These are phyloP conservation scores for Monopterus albus DNA, from an alignment of 2,113 vertebrate species.

Conservation along the genomic window DNA sequence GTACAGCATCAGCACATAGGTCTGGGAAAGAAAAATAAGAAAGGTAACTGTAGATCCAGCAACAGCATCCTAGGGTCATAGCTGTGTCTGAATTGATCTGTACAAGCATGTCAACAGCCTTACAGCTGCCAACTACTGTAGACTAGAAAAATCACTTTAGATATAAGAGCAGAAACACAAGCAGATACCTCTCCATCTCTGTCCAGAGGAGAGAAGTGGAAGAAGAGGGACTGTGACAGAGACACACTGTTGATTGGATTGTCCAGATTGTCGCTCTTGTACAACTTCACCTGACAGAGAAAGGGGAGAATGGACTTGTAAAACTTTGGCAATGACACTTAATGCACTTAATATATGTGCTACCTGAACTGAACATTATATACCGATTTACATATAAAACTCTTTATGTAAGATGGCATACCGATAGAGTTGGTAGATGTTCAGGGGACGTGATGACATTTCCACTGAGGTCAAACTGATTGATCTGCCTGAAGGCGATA, in stretches of 20 bases:
- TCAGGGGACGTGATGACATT: constrained; percentile 94
- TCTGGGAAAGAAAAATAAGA: constrained; percentile 77
- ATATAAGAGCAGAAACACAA: not conserved
- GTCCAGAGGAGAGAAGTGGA: constrained; percentile 95
- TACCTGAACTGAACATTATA: no score
- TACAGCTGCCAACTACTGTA: not conserved
- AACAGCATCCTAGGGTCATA: not conserved
- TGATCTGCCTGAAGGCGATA: constrained; percentile 96
- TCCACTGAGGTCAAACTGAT: constrained; percentile 96
- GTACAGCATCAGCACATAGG: constrained; percentile 91
- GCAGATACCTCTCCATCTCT: constrained; percentile 94
- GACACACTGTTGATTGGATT: constrained; percentile 95
- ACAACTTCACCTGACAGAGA: constrained; percentile 90
- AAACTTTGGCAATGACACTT: no score
- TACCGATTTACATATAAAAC: no score
- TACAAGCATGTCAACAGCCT: not conserved
- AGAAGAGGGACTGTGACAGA: constrained; percentile 94
- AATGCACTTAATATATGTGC: no score
- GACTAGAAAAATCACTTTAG: not conserved
- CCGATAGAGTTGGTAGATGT: constrained; percentile 92
- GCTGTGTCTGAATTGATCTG: not conserved
- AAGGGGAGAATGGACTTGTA: no score
- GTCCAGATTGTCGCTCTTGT: constrained; percentile 95
- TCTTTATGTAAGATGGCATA: constrained; percentile 71
- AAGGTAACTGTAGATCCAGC: not conserved